Base-by-base conservation (phyloP, 37 sponge, comb jelly and placozoan genomes). In the Spongilla lacustris region DNA sequence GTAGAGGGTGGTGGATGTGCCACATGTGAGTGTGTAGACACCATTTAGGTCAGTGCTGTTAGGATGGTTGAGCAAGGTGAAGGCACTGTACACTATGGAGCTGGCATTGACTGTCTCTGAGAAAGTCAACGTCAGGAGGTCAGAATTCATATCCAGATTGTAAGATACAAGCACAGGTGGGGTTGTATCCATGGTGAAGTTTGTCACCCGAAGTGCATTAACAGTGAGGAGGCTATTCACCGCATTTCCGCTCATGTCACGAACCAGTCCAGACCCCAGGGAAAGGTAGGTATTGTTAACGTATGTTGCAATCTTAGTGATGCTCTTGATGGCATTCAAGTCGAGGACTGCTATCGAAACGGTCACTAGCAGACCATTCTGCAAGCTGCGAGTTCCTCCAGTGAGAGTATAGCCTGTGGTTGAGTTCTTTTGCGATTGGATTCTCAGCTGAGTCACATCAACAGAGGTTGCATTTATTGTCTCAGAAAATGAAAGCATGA, bases 301-400 rank as follows among this genome's bases (percentile, higher is more conserved):
- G 24, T 83, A 92, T 8, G 95, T 95, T 13, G 93, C 93, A 21
- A 97, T 92, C 21, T 88, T 86, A 49, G 89, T 90, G 35, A 97
- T 87, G 26, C 97, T 81, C 69, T 97, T 97, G 32, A 97, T 88
- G 78, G 94, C 97, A 86, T 97, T 91, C 41, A 92, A 34, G 67
- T 97, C 97, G 29, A 58, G 76, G 48, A 85, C 92, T 22, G 95
- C 88, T 67, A 94, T 79, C 75, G 83, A 83, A 8, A 95, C 80
- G 4, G 67, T 24, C 19, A 93, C 88, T 4, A 71, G 31, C 9
- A 89, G 74, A 4, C 77, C 86, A 79, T 90, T 86, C 25, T 84
- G 89, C 46, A 72, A 36, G 23, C 87, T 85, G 72, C 71, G 74
- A 28, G 28, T 79, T 2, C 97, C 97, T 49, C 91, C 93, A 77